Evolutionary conservation across 2,797 vertebrate species (phyloP).

Genomic region (Dendrocincla fuliginosa): DNA sequence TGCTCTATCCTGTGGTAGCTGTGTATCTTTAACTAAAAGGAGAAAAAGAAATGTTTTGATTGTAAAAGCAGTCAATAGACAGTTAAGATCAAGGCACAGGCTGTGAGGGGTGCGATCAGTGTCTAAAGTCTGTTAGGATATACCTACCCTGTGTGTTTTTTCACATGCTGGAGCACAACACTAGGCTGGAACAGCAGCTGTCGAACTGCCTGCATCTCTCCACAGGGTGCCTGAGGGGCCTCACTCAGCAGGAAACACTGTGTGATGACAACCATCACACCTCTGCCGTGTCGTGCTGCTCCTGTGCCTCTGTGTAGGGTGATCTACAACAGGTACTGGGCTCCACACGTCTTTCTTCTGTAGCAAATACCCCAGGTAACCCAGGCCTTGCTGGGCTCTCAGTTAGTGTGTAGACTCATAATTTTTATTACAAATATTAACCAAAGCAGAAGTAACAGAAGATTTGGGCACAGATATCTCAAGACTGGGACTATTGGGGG

Average conservation of each 20-base stretch:
- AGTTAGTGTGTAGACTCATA: background rate
- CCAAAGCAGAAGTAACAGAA: background rate
- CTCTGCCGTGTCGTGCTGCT: background rate
- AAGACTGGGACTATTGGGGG: background rate
- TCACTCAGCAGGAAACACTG: background rate
- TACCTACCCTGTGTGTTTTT: accelerated
- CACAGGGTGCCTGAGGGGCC: background rate
- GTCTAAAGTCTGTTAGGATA: background rate
- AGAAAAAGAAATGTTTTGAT: background rate
- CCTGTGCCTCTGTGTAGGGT: accelerated
- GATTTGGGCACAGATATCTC: background rate
- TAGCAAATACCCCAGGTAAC: background rate
- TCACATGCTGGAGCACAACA: background rate
- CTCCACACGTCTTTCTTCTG: background rate
- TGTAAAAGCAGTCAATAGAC: background rate
- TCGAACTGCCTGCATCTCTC: background rate
- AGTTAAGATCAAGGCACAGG: background rate
- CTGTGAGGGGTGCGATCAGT: background rate
- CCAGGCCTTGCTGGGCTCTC: background rate
- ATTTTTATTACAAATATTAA: background rate
- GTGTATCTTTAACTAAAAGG: background rate
- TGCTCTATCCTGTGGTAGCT: background rate
- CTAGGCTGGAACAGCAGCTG: background rate
- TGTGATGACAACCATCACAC: accelerated
- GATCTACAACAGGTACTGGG: background rate